A percentile compares a stretch with the other conserved stretches of the same genome.
These are phyloP conservation scores for Entomobrya multifasciata DNA, from an alignment of 2,888 invertebrate species.

Conservation along the genomic window DNA sequence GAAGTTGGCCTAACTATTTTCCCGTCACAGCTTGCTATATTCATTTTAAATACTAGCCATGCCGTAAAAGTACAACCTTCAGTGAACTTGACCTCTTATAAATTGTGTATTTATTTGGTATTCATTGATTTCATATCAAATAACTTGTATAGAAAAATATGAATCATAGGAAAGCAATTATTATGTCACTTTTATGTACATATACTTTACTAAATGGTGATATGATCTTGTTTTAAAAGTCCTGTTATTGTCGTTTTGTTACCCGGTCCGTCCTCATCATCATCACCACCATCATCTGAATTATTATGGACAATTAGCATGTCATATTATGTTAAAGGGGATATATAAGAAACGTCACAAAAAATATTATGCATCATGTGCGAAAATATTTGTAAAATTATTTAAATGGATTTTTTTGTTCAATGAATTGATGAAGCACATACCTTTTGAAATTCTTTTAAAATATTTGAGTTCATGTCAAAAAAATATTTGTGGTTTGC, in stretches of 20 bases:
- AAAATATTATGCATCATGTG: no score
- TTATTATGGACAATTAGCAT: slow-evolving; percentile 54
- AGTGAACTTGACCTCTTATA: slow-evolving; percentile 78
- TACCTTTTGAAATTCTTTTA: no score
- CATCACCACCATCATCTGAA: no score
- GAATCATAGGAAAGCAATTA: no score
- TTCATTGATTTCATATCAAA: no score
- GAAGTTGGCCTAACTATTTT: slow-evolving; percentile 53
- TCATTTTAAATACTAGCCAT: neutral
- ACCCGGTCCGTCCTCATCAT: slow-evolving; percentile 10
- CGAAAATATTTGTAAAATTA: neutral
- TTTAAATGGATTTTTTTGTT: neutral
- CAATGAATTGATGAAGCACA: no score
- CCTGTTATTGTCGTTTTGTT: slow-evolving; percentile 35
- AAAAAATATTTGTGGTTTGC: no score
- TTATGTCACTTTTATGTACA: slow-evolving; percentile 49
- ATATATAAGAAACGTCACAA: neutral
- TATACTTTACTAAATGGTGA: neutral
- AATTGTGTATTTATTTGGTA: slow-evolving; percentile 31
- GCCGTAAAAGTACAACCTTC: slow-evolving; percentile 75
- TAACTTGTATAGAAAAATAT: no score
- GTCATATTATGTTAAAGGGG: neutral
- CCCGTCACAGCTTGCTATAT: neutral
- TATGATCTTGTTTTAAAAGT: slow-evolving; percentile 4
- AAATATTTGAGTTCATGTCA: no score